These are phyloP conservation scores for Cyphomyrmex costatus DNA, from an alignment of 1,140 invertebrate genomes.

Conservation along the genomic window DNA sequence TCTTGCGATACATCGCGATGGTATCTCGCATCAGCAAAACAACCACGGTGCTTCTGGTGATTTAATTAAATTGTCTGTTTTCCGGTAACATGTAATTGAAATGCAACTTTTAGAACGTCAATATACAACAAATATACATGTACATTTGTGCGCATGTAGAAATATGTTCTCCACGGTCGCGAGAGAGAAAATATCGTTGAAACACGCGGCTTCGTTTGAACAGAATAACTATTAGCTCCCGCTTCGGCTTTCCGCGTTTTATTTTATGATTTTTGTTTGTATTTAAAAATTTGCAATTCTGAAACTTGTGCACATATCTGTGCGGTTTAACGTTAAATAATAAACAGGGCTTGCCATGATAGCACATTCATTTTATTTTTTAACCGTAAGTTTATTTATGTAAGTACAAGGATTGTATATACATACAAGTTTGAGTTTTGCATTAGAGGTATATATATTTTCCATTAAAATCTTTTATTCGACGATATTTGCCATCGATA, in stretches of 20 bases:
- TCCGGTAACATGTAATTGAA: conserved; percentile 54
- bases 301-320: background rate
- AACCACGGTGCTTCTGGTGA: conserved; percentile 23
- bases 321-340: background rate
- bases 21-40: conserved; percentile 42
- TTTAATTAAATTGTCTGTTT: conserved; percentile 64
- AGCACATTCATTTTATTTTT: background rate
- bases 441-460: background rate
- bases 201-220: conserved; percentile 37
- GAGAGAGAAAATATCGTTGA: conserved; percentile 45
- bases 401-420: background rate
- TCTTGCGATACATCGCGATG: conserved; percentile 16
- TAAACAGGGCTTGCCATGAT: background rate
- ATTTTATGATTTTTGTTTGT: conserved; percentile 47
- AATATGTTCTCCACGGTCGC: conserved; percentile 14
- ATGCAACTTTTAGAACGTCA: conserved; percentile 54
- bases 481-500: background rate
- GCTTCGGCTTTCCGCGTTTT: conserved; percentile 25
- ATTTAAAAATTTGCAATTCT: conserved; percentile 38
- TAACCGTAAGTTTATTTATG: background rate
- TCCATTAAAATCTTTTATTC: background rate
- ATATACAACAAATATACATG: conserved; percentile 16
- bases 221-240: conserved; percentile 52
- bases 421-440: background rate
- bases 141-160: conserved; percentile 10